Evolutionary conservation across 1,140 invertebrate genomes (phyloP).

Genomic region (Micrasema minimum): DNA sequence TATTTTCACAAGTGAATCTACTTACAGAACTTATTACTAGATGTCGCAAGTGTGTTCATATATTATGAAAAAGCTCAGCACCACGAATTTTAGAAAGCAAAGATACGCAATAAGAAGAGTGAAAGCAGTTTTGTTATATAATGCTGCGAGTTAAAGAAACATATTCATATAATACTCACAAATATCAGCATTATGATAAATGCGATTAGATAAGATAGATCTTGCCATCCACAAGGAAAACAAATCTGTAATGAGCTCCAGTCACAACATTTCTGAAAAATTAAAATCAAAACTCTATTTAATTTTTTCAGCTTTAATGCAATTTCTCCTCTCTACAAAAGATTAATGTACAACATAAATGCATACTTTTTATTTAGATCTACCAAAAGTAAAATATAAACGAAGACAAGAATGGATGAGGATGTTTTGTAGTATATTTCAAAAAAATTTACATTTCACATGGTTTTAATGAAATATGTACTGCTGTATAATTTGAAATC

Average conservation of each 20-base stretch:
- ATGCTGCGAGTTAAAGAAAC: neutral
- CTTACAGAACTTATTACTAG: no score
- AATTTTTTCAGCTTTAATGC: no score
- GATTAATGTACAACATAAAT: no score
- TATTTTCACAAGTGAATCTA: no score
- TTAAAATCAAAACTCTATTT: constrained; percentile 1
- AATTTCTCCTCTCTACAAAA: no score
- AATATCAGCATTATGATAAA: constrained; percentile 98
- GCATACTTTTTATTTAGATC: no score
- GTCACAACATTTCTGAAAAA: constrained; percentile 90
- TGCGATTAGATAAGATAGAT: constrained; percentile 91
- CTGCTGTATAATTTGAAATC: no score
- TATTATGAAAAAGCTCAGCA: neutral
- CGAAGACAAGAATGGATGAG: no score
- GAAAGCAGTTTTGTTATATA: constrained; percentile 1
- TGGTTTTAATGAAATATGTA: no score
- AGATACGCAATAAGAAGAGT: neutral
- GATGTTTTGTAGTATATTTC: no score
- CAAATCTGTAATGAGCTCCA: constrained; percentile 98
- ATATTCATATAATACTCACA: constrained; percentile 79
- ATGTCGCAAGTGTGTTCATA: constrained; percentile 4
- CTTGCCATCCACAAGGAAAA: constrained; percentile 96
- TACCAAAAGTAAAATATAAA: no score
- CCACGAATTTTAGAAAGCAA: neutral
- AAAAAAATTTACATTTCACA: no score